Base-by-base conservation (phyloP, 2,888 invertebrate species). In the Callyntrura sp. region DNA sequence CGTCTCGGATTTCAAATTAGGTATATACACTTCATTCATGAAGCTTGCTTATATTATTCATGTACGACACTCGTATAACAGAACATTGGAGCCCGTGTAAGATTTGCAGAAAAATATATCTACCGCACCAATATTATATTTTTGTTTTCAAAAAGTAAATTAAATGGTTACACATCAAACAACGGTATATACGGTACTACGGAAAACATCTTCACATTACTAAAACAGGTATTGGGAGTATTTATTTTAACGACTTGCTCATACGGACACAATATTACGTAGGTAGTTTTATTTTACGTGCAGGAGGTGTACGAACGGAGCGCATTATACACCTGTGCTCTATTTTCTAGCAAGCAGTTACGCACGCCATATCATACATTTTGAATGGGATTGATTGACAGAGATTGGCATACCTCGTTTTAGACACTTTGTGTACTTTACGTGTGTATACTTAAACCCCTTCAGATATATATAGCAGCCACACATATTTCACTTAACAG, bases 331-430 rank as follows among this genome's bases (percentile, higher is more conserved):
- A 65, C 82, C 65, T 65, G 48, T 20, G 17, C 14, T 45, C 23
- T 78, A 25, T 0, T 55, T 57, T 45, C 48, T 11, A n/a, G 17
- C 45, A 62, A 82, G 6, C 23, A 68, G 76, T 11, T 48, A 78
- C 35, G 57, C 57, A 88, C 82, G 73, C 81, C 60, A 88, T 88
- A 45, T 82, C 88, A 82, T 82, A 14, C 55, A 88, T 82, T 88
- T 88, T 81, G 17, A 70, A 73, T 70, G 82, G 82, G 60, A 70
- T 57, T 55, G 81, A 82, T 88, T 88, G 81, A 70, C 70, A 73
- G 82, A 82, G 88, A 88, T 88, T 88, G 87, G 35, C 81, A 87
- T 14, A 28, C 17, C 48, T 55, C 35, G 14, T 70, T 78, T 17
- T 51, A 51, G 48, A 76, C 23, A 25, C 17, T 76, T 45, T 45